Base-by-base conservation (phyloP, 1,140 invertebrate genomes). In the Theocolax elegans region DNA sequence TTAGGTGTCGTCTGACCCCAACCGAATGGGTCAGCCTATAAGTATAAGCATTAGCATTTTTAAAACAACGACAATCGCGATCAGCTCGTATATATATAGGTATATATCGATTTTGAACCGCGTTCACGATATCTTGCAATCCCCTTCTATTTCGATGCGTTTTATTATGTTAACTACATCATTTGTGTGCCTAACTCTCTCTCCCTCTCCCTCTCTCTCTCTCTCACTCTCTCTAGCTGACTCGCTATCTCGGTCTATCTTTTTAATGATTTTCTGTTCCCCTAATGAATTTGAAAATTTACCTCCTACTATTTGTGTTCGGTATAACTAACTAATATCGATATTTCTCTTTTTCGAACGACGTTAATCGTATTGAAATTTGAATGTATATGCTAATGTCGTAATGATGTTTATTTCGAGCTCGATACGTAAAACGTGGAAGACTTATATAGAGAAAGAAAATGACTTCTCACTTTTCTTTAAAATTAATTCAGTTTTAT, bases 1-100 rank as follows among this genome's bases (percentile, higher is more conserved):
- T 67, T 51, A 59, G 54, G 56, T 67, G 35, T 51, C 48, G 56
- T 49, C 67, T 62, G 58, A 68, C 67, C 67, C 59, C 35, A 15
- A 46, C 10, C 21, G 56, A 25, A 4, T 10, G 67, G 64, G 64
- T 67, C 64, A 67, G 17, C 2, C 54, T n/a, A 35, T 29, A 29
- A 13, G 10, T 4, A 35, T 6, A 35, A 35, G 42, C 40, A 67
- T 67, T 59, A 59, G 25, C 40, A 67, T 49, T 65, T 40, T 51
- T 40, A 53, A 38, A 21, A 53, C 1, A 21, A 8, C 40, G 19
- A 46, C 8, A n/a, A n/a, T n/a, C n/a, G 4, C 38, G 40, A 44
- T 6, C 46, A 4, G 25, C 49, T 17, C 3, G 12, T 25, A 17
- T 21, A 51, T 27, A 27, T 29, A 3, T 15, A 7, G 13, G n/a